Evolutionary conservation across 1,140 invertebrate species (phyloP), one percentile per base, ranked within the genome.

Genomic region (Dendroctonus ponderosae): DNA sequence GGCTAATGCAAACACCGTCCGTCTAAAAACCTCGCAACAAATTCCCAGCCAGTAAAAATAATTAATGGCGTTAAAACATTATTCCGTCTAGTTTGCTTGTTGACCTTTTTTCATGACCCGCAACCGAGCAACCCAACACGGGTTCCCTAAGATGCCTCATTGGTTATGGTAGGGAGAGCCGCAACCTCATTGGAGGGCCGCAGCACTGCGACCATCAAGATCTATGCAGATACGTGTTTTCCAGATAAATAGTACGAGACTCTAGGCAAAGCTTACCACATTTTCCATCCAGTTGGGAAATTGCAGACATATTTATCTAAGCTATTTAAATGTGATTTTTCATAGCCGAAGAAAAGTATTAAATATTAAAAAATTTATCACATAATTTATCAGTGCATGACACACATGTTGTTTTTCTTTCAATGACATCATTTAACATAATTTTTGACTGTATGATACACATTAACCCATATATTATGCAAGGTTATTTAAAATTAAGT

Each of bases 91-190:
- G 60, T 62, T 40, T 53, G 40, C 60, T 53, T 62, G 60, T 52
- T 52, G 60, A 62, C 60, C 60, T 62, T 62, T 62, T 62, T 62
- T 62, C 49, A 7, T 51, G 60, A 39, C 60, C 50, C 49, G 60
- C 9, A 44, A 63, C 56, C 58, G 68, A 66, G 66, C 71, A 67
- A 67, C 69, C 67, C 66, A 66, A 76, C 71, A 72, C 60, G 73
- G 73, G 73, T 76, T 74, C 67, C 70, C 69, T 72, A 75, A 76
- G 75, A 76, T 76, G 74, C 71, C 72, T 72, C 72, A 76, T 76
- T 77, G 75, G 76, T 76, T 71, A 67, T 72, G 71, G 76, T 72
- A 72, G 76, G 76, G 74, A 71, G 68, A 67, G 73, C 75, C 73
- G 73, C 74, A 72, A 75, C 74, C 73, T 72, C 74, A 76, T 76